Base-by-base conservation (phyloP, 2,888 invertebrate genomes). In the Bursaphelenchus okinawaensis region DNA sequence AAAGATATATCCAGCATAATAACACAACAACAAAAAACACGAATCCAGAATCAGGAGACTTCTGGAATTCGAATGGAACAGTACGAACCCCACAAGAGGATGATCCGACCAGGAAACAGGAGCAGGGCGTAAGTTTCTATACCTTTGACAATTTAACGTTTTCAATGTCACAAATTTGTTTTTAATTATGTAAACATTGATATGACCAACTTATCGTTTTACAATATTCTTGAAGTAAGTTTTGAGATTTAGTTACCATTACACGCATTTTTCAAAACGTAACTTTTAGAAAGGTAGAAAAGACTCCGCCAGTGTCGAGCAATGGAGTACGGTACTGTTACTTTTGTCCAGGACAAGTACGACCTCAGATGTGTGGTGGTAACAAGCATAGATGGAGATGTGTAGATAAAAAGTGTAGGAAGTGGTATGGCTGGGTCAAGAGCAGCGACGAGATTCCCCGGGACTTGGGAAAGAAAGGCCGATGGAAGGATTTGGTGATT, bases 371-470 rank as follows among this genome's bases (percentile, higher is more conserved):
- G 78, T 77, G 78, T 55, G 70, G 71, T 20, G 69, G 69, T 6
- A 71, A 71, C 60, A 71, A 71, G 40, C 71, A 71, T 58, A 59
- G 80, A 57, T 80, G 80, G 80, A 69, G 80, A 26, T 80, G 80
- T 62, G 80, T 80, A 22, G 80, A 80, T 68, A 80, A 80, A 62
- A 77, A 77, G 55, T 80, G 80, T 52, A 71, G 80, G 3, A 80
- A 80, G 62, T 80, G 80, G 80, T 79, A 79, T 63, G 79, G 79
- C 23, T 79, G 79, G 79, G 79, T 79, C 28, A 71, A 72, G 31
- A 71, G 76, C 26, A 71, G 74, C 67, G 80, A 80, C 23, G 77
- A 77, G 55, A 77, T 80, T 29, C 80, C 80, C 8, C 69, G 68
- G 52, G 80, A 80, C 64, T 62, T 76, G 4, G 77, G 76, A 51